Base-by-base conservation (phyloP, 2,797 vertebrate genomes). In the Linurgus olivaceus region DNA sequence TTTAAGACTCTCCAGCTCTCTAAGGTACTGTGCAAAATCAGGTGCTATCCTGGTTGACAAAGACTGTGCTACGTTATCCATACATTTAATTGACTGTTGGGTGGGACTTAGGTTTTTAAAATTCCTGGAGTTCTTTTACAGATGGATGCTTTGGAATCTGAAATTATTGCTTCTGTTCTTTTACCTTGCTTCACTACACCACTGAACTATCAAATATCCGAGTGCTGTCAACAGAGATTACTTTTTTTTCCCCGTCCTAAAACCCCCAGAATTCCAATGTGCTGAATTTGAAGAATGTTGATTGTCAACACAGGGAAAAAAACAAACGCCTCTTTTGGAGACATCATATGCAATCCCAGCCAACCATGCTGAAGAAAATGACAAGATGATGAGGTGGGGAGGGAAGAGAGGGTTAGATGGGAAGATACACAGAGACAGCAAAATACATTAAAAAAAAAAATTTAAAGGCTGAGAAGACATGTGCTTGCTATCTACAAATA, bases 301-400 rank as follows among this genome's bases (percentile, higher is more conserved):
- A 48, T 66, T 55, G 44, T 40, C 59, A 79, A 42, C 18, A 67
- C 5, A 42, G 31, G 10, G 33, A 35, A 61, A 73, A 90, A 40
- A 0, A 0, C 13, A 24, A 63, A 18, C 2, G 0, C 5, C 7
- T 21, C 67, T 29, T 50, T 91, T 67, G 44, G 45, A 87, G 29
- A 47, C 7, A 80, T 20, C 37, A 11, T 19, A 17, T 42, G 47
- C 35, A 65, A 61, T 65, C 13, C 26, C 42, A 82, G 48, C n/a
- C 74, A 91, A 62, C 7, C 37, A 55, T 3, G 7, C 33, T 54
- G 15, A 89, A 94, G 26, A 33, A 75, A 70, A 89, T 59, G 9
- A 35, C 73, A 72, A 61, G 52, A 37, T 13, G 15, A 16, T 20
- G 13, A 9, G 31, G 19, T 20, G 26, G 16, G 31, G 19, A 65